Percentiles rank a stretch among this genome's conserved stretches.
Conservation (phyloP, 2,888 invertebrate species). For the Tanytarsus gracilentus region DNA sequence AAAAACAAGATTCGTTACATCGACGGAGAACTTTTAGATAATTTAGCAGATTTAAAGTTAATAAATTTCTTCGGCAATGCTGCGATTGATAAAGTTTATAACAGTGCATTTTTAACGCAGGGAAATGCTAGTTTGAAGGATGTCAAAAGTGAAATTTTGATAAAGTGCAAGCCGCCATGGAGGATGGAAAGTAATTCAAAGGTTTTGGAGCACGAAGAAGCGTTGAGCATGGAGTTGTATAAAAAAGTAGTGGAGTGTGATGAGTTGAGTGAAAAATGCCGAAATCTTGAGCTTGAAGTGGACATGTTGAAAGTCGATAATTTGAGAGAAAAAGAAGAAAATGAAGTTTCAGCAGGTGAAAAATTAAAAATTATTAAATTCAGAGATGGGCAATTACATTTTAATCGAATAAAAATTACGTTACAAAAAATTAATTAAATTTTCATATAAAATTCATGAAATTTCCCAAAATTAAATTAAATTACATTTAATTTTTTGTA, state of each 20-base stretch:
- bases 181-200: not conserved
- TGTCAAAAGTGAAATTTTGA: not conserved
- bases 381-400: no score
- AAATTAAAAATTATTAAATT: not conserved
- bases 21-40: not conserved
- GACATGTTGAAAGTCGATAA: not conserved
- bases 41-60: not conserved
- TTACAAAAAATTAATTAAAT: no score
- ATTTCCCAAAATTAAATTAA: no score
- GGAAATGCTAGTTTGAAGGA: not conserved
- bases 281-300: no score
- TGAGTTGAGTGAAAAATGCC: not conserved
- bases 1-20: not conserved
- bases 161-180: not conserved
- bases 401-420: no score
- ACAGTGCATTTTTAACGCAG: not conserved
- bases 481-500: no score
- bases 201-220: not conserved
- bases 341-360: not conserved
- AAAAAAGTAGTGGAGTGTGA: not conserved
- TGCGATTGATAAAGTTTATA: not conserved
- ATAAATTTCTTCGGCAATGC: not conserved
- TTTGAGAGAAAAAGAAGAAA: not conserved
- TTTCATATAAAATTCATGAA: no score
- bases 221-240: not conserved